These are phyloP conservation scores for Ceuthmochares aereus DNA, from an alignment of 2,113 vertebrate genomes.

Conservation along the genomic window DNA sequence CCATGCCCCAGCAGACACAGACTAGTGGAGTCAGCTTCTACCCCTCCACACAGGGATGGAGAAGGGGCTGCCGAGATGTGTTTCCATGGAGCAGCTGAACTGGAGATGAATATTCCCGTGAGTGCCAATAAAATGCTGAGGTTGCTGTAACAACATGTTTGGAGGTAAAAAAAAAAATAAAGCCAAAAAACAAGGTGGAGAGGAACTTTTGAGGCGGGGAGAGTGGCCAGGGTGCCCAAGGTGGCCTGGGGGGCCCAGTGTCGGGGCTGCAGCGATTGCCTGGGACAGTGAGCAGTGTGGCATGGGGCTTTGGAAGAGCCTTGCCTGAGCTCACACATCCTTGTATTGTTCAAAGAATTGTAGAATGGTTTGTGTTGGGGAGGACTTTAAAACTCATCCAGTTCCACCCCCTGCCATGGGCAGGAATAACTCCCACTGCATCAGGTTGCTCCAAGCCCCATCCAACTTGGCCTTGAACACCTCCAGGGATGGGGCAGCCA, in stretches of 20 bases:
- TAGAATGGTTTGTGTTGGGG: too few relatives aligned
- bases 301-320: neutral
- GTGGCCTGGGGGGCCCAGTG: neutral
- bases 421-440: too few relatives aligned
- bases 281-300: rapidly evolving
- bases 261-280: rapidly evolving
- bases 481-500: too few relatives aligned
- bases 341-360: neutral
- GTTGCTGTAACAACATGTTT: slow-evolving; percentile 33
- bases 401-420: too few relatives aligned
- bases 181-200: neutral
- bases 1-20: rapidly evolving
- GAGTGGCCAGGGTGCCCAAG: neutral
- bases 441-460: too few relatives aligned
- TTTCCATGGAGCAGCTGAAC: slow-evolving; percentile 10
- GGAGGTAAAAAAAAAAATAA: neutral
- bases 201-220: neutral
- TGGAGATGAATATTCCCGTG: neutral
- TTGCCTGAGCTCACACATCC: neutral
- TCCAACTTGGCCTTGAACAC: too few relatives aligned
- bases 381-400: too few relatives aligned
- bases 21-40: neutral
- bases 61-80: neutral
- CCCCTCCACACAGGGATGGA: rapidly evolving
- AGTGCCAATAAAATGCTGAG: neutral